phyloP scores from a whole-genome alignment of 2,888 invertebrate species.

The Dorcus parallelipipedus region DNA sequence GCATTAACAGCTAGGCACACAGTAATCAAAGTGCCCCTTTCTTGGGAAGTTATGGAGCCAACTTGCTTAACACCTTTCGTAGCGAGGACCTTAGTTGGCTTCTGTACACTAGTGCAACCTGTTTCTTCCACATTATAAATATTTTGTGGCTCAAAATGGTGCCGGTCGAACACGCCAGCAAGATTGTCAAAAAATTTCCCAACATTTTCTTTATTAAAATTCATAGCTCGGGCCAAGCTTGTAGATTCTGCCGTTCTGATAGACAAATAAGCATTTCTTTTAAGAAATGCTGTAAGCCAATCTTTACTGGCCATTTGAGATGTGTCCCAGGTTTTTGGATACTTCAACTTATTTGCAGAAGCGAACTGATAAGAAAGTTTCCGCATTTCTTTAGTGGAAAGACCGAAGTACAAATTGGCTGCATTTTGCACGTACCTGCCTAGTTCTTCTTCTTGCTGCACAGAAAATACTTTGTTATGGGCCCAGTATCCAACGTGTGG shows the following conservation, averaged over 20 bases:
- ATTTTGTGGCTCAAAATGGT: too few relatives aligned
- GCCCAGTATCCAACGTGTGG: slow-evolving; percentile 15
- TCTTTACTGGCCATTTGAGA: slow-evolving; percentile 32
- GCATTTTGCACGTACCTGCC: slow-evolving; percentile 12
- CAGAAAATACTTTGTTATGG: slow-evolving; percentile 16
- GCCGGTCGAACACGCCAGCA: too few relatives aligned
- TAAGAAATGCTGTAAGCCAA: slow-evolving; percentile 29
- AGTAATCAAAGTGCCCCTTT: too few relatives aligned
- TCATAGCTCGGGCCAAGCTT: slow-evolving; percentile 21
- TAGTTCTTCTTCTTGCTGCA: slow-evolving; percentile 14
- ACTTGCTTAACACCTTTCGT: too few relatives aligned
- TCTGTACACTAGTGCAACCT: too few relatives aligned
- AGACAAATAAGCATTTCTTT: slow-evolving; percentile 21
- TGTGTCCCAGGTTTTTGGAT: slow-evolving; percentile 26
- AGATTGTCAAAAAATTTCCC: slow-evolving; percentile 26
- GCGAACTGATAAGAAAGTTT: slow-evolving; percentile 27
- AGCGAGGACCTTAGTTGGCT: too few relatives aligned
- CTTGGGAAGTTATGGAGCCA: too few relatives aligned
- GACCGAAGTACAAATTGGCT: slow-evolving; percentile 24
- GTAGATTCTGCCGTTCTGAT: slow-evolving; percentile 19
- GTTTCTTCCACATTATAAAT: too few relatives aligned
- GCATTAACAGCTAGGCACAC: too few relatives aligned
- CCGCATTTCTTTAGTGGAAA: slow-evolving; percentile 25
- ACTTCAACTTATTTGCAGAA: slow-evolving; percentile 14
- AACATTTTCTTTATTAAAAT: slow-evolving; percentile 21